Conservation (phyloP, 64 coral and sea anemone species). For the Montipora efflorescens region DNA sequence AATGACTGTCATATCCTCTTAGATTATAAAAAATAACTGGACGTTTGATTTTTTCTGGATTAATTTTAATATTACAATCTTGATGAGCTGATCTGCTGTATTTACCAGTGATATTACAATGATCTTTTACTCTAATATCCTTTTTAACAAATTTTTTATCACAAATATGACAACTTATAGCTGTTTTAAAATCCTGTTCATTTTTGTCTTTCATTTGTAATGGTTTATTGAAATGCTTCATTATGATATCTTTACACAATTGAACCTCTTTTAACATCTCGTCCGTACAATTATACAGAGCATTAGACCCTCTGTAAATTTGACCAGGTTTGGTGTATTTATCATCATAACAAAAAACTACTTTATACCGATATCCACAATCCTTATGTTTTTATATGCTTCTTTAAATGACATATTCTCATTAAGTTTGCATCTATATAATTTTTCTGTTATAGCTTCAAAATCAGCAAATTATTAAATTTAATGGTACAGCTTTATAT, state of each 20-base stretch:
- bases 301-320: neutral
- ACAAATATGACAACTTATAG: neutral
- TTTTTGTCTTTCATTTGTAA: neutral
- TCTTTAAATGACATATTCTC: neutral
- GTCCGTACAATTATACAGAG: neutral
- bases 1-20: neutral
- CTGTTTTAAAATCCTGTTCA: neutral
- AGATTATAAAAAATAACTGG: neutral
- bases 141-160: neutral
- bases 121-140: neutral
- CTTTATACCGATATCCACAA: neutral
- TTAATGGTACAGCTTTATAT: neutral
- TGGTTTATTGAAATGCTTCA: slow-evolving; percentile 5
- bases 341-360: neutral
- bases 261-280: neutral
- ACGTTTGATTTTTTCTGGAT: neutral
- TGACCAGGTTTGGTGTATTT: neutral
- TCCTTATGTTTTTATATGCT: neutral
- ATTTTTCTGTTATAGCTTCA: neutral
- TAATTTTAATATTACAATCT: neutral
- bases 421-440: neutral
- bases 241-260: neutral
- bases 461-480: slow-evolving; percentile 19
- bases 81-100: neutral
- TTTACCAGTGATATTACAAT: neutral